These are phyloP conservation scores for Meloidogyne exigua DNA, from an alignment of 1,140 invertebrate genomes.

Conservation along the genomic window DNA sequence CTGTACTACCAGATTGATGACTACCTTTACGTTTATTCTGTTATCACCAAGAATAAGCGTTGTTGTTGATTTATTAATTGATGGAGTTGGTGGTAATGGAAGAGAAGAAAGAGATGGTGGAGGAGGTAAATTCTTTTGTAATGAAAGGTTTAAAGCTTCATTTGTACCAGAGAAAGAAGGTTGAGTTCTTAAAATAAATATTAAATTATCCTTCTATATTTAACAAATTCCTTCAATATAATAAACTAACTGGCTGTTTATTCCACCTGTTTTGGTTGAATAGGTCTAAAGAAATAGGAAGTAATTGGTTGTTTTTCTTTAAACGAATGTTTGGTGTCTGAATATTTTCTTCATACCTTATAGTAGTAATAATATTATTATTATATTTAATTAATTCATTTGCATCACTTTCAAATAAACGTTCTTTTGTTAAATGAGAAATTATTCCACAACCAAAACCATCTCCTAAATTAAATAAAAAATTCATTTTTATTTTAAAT, in stretches of 20 bases:
- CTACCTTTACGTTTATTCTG: not conserved
- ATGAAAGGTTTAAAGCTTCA: not conserved
- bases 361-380: slow-evolving; percentile 39
- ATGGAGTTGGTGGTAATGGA: not conserved
- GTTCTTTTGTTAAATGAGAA: slow-evolving; percentile 67
- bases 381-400: slow-evolving; percentile 46
- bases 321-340: not conserved
- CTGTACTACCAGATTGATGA: slow-evolving; percentile 4
- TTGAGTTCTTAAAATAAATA: not conserved
- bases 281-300: slow-evolving; percentile 9
- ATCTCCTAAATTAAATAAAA: no score
- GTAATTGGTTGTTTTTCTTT: slow-evolving; percentile 7
- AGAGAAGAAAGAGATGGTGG: not conserved
- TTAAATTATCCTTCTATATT: no score
- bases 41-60: not conserved
- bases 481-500: no score
- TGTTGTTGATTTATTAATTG: not conserved
- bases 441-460: slow-evolving; percentile 88
- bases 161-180: not conserved
- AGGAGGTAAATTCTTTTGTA: no score
- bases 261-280: not conserved
- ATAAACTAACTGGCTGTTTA: not conserved
- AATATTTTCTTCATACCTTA: not conserved
- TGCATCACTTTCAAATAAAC: slow-evolving; percentile 63
- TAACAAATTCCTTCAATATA: no score